Conservation (phyloP, 2,888 invertebrate genomes). For the Panzeria rudis region DNA sequence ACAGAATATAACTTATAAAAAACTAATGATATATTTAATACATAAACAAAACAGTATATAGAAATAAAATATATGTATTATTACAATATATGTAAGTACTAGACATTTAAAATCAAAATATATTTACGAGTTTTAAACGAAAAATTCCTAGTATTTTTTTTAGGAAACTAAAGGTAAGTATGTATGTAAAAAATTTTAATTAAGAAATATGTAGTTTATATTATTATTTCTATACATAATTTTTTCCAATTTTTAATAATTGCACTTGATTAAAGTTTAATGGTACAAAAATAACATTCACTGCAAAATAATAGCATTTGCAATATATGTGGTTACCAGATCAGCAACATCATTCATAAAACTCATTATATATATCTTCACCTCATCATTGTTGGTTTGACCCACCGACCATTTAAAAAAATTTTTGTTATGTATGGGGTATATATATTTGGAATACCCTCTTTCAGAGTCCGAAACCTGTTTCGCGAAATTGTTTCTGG, state of each 20-base stretch:
- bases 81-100: conserved; percentile 56
- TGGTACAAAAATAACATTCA: not conserved
- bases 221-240: not conserved
- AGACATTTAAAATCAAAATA: conserved; percentile 68
- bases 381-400: too few relatives aligned
- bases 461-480: too few relatives aligned
- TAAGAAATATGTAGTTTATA: too few relatives aligned
- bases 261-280: not conserved
- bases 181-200: not conserved
- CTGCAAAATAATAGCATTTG: not conserved
- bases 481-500: too few relatives aligned
- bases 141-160: conserved; percentile 5
- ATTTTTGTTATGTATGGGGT: too few relatives aligned
- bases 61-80: conserved; percentile 27
- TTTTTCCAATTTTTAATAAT: not conserved
- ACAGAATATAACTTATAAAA: conserved; percentile 9
- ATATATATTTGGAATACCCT: too few relatives aligned
- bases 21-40: conserved; percentile 42
- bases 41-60: not conserved
- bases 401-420: too few relatives aligned
- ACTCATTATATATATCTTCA: too few relatives aligned
- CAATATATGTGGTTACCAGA: not conserved
- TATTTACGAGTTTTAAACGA: conserved; percentile 74
- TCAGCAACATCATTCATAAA: too few relatives aligned
- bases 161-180: not conserved